phyloP scores from a whole-genome alignment of 1,140 invertebrate genomes.

The Wiebesia pumilae region DNA sequence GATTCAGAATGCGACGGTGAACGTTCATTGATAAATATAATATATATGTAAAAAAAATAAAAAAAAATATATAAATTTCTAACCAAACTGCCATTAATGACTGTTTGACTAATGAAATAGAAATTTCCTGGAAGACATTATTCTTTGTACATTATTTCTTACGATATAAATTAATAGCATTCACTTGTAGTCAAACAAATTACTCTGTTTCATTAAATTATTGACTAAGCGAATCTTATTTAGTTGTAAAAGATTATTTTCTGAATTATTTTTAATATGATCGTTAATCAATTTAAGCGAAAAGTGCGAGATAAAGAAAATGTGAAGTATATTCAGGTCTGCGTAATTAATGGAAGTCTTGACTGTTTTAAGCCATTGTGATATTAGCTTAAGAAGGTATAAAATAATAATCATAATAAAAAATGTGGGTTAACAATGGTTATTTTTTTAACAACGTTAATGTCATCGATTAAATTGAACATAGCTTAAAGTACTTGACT shows the following conservation, averaged over 20 bases:
- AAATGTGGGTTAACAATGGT: conserved; percentile 52
- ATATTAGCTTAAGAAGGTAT: conserved; percentile 71
- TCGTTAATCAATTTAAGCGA: background rate
- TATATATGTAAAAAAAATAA: background rate
- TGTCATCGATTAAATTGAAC: conserved; percentile 45
- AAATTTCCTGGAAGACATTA: background rate
- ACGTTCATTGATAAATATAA: conserved; percentile 16
- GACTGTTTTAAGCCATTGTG: conserved; percentile 72
- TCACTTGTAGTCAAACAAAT: background rate
- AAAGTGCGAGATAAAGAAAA: conserved; percentile 5
- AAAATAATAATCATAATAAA: conserved; percentile 61
- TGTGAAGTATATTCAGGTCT: conserved; percentile 21
- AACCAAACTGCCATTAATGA: conserved; percentile 20
- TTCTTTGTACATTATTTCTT: conserved; percentile 5
- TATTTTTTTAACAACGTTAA: conserved; percentile 67
- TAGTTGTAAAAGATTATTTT: background rate
- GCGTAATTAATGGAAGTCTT: conserved; percentile 61
- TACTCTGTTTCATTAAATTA: background rate
- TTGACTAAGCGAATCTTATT: background rate
- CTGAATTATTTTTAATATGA: background rate
- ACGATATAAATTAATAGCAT: background rate
- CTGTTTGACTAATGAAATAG: conserved; percentile 11
- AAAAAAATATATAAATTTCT: conserved; percentile 16
- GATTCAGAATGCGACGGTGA: conserved; percentile 13
- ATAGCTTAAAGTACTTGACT: conserved; percentile 50